Conservation (phyloP, 2,888 invertebrate species). For the Heliconius ethilla region DNA sequence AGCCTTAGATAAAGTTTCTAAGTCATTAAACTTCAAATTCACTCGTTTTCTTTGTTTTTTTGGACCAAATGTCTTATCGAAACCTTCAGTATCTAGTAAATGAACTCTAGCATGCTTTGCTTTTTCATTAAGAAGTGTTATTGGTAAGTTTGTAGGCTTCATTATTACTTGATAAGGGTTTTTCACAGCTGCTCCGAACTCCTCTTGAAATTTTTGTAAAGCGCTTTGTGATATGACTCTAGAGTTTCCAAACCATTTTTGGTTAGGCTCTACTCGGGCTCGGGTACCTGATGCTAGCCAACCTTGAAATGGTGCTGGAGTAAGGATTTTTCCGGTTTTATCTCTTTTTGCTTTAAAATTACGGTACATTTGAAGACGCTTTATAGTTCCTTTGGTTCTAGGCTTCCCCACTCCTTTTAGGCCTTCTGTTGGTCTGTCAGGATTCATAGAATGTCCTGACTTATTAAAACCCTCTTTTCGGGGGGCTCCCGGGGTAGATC, state of each 20-base stretch:
- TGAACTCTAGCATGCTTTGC: slow-evolving; percentile 95
- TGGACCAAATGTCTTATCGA: slow-evolving; percentile 96
- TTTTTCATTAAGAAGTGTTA: slow-evolving; percentile 95
- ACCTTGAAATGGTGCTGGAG: slow-evolving; percentile 98
- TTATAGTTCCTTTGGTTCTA: slow-evolving; percentile 96
- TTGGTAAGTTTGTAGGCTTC: slow-evolving; percentile 96
- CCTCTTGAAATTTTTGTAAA: slow-evolving; percentile 94
- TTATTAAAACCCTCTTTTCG: slow-evolving; percentile 92
- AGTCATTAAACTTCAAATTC: slow-evolving; percentile 87
- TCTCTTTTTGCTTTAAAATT: slow-evolving; percentile 98
- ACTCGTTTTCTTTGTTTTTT: slow-evolving; percentile 96
- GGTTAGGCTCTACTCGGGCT: slow-evolving; percentile 97
- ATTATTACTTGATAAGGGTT: slow-evolving; percentile 99
- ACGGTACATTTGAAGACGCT: slow-evolving; percentile 98
- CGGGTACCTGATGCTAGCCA: slow-evolving; percentile 93
- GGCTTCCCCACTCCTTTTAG: slow-evolving; percentile 92
- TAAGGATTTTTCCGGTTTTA: slow-evolving; percentile 93
- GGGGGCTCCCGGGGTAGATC: slow-evolving; percentile 87
- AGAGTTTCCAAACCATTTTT: slow-evolving; percentile 99
- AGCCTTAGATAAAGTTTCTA: slow-evolving; percentile 88
- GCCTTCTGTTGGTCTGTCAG: slow-evolving; percentile 89
- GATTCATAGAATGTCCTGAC: slow-evolving; percentile 97
- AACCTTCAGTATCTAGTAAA: slow-evolving; percentile 96
- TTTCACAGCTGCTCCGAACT: slow-evolving; percentile 95
- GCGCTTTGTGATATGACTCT: slow-evolving; percentile 96